phyloP scores from a whole-genome alignment of 2,113 vertebrate species.

The Apistogramma diplotaenia region DNA sequence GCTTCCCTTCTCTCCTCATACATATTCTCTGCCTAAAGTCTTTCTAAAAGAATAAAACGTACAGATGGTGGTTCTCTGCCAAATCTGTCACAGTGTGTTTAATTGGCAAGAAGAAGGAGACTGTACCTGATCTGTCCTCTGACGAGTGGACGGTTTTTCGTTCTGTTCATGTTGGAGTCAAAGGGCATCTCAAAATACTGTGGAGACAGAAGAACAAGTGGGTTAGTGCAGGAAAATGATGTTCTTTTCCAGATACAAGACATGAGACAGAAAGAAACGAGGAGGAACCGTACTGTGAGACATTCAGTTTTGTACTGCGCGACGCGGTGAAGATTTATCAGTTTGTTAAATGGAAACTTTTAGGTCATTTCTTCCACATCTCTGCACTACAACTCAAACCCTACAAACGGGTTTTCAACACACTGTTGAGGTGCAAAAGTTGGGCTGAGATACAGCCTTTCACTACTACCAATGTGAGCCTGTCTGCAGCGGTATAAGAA shows the following conservation, averaged over 20 bases:
- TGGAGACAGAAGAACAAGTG: slow-evolving; percentile 48
- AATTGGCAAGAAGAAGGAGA: background rate
- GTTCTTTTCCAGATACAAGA: background rate
- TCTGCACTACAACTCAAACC: background rate
- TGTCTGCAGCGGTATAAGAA: too few species aligned
- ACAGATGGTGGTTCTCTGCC: background rate
- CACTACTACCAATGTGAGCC: too few species aligned
- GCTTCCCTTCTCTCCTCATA: background rate
- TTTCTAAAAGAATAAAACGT: background rate
- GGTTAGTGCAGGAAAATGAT: slow-evolving; percentile 23
- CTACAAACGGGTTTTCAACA: background rate
- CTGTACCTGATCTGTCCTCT: slow-evolving; percentile 95
- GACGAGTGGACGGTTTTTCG: slow-evolving; percentile 96
- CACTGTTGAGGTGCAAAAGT: background rate
- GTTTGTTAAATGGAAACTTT: background rate
- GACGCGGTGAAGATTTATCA: background rate
- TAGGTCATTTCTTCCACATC: background rate
- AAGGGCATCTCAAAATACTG: slow-evolving; percentile 99
- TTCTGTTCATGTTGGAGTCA: slow-evolving; percentile 99
- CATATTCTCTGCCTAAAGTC: background rate
- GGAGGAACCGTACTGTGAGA: background rate
- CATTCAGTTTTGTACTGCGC: background rate
- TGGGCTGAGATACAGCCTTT: too few species aligned
- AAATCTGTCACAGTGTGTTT: background rate
- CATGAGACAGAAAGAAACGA: background rate